A percentile compares a stretch with the other conserved stretches of the same genome.
Evolutionary conservation across 2,888 invertebrate genomes (phyloP).

Genomic region (Epistrophe grossulariae): DNA sequence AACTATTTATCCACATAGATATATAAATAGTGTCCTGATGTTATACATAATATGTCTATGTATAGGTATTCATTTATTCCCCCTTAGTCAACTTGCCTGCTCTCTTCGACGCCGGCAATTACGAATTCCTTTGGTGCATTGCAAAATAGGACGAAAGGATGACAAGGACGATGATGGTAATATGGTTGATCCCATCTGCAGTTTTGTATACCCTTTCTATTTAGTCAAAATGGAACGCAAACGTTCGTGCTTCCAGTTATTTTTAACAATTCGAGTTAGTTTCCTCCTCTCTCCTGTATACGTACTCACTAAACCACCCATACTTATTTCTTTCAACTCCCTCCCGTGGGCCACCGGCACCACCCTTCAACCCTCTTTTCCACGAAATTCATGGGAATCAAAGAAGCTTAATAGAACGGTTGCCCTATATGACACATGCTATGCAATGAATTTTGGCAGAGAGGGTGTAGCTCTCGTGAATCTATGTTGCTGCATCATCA

Average conservation of each 20-base stretch:
- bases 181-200: slow-evolving; percentile 65
- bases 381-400: not conserved
- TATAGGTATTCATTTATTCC: not conserved
- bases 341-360: not conserved
- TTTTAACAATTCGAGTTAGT: slow-evolving; percentile 52
- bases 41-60: not conserved
- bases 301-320: slow-evolving; percentile 3
- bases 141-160: slow-evolving; percentile 60
- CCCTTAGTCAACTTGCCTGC: not conserved
- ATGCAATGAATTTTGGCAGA: slow-evolving; percentile 8
- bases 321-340: not conserved
- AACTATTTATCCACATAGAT: slow-evolving; percentile 19
- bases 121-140: slow-evolving; percentile 70
- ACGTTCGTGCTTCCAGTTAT: slow-evolving; percentile 57
- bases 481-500: slow-evolving; percentile 10
- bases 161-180: slow-evolving; percentile 62
- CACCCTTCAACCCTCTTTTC: not conserved
- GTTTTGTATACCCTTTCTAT: slow-evolving; percentile 13
- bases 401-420: slow-evolving; percentile 9
- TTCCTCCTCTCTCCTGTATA: not conserved
- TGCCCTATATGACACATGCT: slow-evolving; percentile 23
- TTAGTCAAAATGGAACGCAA: slow-evolving; percentile 57
- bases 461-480: not conserved
- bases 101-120: slow-evolving; percentile 48
- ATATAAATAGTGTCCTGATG: slow-evolving; percentile 3